Evolutionary conservation across 1,140 invertebrate genomes (phyloP).

Genomic region (Daktulosphaira vitifoliae): DNA sequence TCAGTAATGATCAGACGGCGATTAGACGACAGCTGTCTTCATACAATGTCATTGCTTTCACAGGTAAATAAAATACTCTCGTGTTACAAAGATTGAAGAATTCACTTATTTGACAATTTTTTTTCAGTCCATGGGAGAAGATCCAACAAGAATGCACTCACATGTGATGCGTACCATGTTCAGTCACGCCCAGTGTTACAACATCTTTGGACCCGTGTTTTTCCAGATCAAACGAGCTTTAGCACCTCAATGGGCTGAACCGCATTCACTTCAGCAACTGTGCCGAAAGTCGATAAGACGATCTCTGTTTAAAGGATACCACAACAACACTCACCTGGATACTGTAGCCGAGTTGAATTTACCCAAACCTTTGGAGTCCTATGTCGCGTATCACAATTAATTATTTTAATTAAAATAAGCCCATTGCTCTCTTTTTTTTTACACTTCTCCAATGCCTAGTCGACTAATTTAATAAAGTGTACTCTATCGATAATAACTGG

Average conservation of each 20-base stretch:
- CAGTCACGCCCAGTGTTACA: slow-evolving; percentile 39
- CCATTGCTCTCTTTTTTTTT: too few relatives aligned
- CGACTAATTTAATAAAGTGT: too few relatives aligned
- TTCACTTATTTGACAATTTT: too few relatives aligned
- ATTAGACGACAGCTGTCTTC: slow-evolving; percentile 27
- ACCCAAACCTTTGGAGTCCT: slow-evolving; percentile 10
- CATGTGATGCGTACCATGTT: slow-evolving; percentile 42
- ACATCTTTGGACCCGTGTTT: slow-evolving; percentile 41
- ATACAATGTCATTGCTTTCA: slow-evolving; percentile 13
- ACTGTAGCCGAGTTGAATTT: slow-evolving; percentile 22
- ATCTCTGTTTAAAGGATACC: slow-evolving; percentile 18
- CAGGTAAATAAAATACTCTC: slow-evolving; percentile 15
- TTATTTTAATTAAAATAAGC: too few relatives aligned
- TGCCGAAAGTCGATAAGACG: slow-evolving; percentile 38
- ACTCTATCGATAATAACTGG: too few relatives aligned
- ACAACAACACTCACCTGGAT: slow-evolving; percentile 1
- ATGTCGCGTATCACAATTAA: slow-evolving; percentile 3
- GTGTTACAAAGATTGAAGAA: too few relatives aligned
- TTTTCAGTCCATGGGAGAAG: slow-evolving; percentile 40
- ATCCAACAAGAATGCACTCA: slow-evolving; percentile 39
- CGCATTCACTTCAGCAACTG: slow-evolving; percentile 38
- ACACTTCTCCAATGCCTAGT: too few relatives aligned
- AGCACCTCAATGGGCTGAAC: slow-evolving; percentile 40
- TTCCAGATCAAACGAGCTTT: slow-evolving; percentile 40
- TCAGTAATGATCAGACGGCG: slow-evolving; percentile 28